Evolutionary conservation across 2,113 vertebrate species (phyloP).

Genomic region (Peromyscus maniculatus): DNA sequence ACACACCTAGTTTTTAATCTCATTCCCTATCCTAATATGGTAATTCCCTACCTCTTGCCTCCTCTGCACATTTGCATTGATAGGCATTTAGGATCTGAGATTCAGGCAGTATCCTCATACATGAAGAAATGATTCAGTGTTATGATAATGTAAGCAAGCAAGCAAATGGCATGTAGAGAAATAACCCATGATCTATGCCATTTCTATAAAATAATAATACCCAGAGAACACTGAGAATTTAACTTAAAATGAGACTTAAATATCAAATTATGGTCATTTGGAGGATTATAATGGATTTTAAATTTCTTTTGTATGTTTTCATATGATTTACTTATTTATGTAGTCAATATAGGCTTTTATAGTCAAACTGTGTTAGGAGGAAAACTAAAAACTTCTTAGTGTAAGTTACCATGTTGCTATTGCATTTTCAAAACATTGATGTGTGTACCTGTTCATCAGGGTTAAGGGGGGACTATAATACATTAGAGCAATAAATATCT

Average conservation of each 20-base stretch:
- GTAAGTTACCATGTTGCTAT: background rate
- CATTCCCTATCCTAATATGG: background rate
- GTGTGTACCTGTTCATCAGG: background rate
- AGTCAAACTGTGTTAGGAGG: background rate
- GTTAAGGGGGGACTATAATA: background rate
- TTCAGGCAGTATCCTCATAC: background rate
- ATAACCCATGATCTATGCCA: background rate
- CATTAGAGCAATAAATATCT: background rate
- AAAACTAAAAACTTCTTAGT: constrained; percentile 5
- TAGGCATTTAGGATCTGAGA: background rate
- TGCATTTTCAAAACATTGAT: background rate
- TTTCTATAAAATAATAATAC: constrained; percentile 10
- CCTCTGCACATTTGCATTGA: background rate
- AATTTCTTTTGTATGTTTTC: constrained; percentile 22
- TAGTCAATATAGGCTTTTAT: background rate
- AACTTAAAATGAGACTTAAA: constrained; percentile 39
- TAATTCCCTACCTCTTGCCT: background rate
- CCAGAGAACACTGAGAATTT: background rate
- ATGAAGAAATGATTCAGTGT: constrained; percentile 20
- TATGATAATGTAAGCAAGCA: constrained; percentile 24
- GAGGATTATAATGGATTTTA: constrained; percentile 36
- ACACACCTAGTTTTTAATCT: background rate
- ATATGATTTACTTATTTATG: background rate
- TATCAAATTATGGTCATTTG: background rate
- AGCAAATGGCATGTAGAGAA: constrained; percentile 33